Base-by-base conservation (phyloP, 2,113 vertebrate genomes). In the Crotalus helleri region DNA sequence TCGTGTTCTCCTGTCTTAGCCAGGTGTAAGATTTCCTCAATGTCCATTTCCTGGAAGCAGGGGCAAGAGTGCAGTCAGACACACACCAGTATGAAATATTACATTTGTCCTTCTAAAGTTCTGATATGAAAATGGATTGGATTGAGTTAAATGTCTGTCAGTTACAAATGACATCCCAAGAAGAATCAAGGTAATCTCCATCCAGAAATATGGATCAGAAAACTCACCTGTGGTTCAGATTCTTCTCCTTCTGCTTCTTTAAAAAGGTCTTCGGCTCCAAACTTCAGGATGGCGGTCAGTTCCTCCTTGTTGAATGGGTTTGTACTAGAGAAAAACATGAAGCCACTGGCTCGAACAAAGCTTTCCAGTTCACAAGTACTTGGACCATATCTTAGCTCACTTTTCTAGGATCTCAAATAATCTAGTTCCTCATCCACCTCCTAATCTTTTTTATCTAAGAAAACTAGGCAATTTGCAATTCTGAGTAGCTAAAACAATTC, bases 291-390 rank as follows among this genome's bases (percentile, higher is more conserved):
- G 90, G 99, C 99, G 2, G 98, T 98, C 94, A 99, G 97, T 91
- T 99, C 99, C 94, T 99, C 99, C 97, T 99, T 99, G 97, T 99
- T 99, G 95, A 99, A 99, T 5, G 99, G 99, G 94, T 99, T 99
- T 92, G 99, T 99, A 95, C 99, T 99, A 94, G 49, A 94, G 51
- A 81, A 89, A 93, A 3, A 85, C 90, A 94, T 88, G 1, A 53
- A n/a, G 54, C 21, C 12, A 58, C 15, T 46, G 29, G 4, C 5
- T 15, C 6, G 7, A 1, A 17, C 3, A 51, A 69, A 74, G 44
- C 3, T 64, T 69, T 46, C 24, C 89, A 29, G 13, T 51, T 29
- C 39, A 29, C 12, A 12, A 46, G 23, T 46, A 13, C 39, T 21
- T 90, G 88, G 88, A 51, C 9, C 23, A 9, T 3, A 64, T 21